phyloP scores from a whole-genome alignment of 2,888 invertebrate genomes.

The Lordiphosa andalusiaca region DNA sequence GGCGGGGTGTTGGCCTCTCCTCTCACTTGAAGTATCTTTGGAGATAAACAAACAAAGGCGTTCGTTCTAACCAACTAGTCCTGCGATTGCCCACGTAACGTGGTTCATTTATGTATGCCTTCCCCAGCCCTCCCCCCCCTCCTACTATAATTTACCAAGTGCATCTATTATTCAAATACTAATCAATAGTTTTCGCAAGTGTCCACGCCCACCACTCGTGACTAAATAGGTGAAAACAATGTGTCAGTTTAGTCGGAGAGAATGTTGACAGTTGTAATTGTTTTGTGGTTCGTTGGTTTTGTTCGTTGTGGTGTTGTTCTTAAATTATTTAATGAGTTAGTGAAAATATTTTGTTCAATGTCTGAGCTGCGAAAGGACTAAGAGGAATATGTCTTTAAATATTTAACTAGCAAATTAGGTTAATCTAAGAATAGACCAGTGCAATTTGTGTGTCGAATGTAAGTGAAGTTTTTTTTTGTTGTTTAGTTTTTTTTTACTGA shows the following conservation, averaged over 20 bases:
- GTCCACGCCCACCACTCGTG: constrained; percentile 4
- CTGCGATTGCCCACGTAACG: constrained; percentile 16
- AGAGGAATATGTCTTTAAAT: no score
- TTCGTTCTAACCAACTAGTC: background rate
- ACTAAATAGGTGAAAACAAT: constrained; percentile 51
- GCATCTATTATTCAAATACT: constrained; percentile 60
- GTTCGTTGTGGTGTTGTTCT: constrained; percentile 1
- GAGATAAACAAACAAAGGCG: background rate
- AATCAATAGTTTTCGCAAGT: constrained; percentile 63
- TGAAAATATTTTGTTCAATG: constrained; percentile 7
- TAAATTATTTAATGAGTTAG: constrained; percentile 52
- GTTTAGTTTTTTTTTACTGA: background rate
- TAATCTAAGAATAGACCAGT: no score
- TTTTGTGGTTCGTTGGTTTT: constrained; percentile 16
- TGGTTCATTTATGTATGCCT: constrained; percentile 7
- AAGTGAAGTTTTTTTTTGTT: background rate
- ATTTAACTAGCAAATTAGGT: no score
- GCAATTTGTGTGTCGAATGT: background rate
- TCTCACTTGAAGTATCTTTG: constrained; percentile 3
- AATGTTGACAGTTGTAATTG: constrained; percentile 51
- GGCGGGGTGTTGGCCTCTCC: background rate
- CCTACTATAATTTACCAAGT: constrained; percentile 11
- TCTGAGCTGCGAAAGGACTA: no score
- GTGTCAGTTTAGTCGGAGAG: constrained; percentile 39
- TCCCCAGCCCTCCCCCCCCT: background rate